A percentile compares a stretch with the other conserved stretches of the same genome.
These are phyloP conservation scores for Endotricha flammealis DNA, from an alignment of 2,888 invertebrate genomes.

Conservation along the genomic window DNA sequence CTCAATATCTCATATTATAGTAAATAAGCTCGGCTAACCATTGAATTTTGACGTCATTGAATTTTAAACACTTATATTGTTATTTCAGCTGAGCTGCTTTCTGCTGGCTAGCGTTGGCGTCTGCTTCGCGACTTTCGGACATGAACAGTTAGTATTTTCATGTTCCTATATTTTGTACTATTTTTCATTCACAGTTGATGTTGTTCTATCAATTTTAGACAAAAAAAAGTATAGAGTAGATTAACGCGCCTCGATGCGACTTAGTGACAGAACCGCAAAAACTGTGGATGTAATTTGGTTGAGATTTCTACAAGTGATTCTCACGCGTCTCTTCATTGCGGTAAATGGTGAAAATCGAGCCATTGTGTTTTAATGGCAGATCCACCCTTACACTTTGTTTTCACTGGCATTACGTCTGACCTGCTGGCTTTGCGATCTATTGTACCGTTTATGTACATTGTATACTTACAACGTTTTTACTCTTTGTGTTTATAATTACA, in stretches of 20 bases:
- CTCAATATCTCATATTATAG: too few species aligned
- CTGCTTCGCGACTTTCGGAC: slow-evolving; percentile 72
- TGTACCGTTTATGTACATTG: slow-evolving; percentile 23
- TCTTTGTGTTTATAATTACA: slow-evolving; percentile 20
- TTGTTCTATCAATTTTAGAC: too few species aligned
- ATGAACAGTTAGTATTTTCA: slow-evolving; percentile 70
- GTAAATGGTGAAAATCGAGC: slow-evolving; percentile 66
- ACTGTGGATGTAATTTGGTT: slow-evolving; percentile 54
- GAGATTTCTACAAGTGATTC: slow-evolving; percentile 64
- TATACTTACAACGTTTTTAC: slow-evolving; percentile 18
- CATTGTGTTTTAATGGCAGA: slow-evolving; percentile 54
- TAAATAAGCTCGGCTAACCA: too few species aligned
- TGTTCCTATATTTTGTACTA: slow-evolving; percentile 31
- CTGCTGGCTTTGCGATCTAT: slow-evolving; percentile 50
- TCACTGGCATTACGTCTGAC: slow-evolving; percentile 45
- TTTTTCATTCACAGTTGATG: slow-evolving; percentile 21
- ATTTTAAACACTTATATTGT: slow-evolving; percentile 30
- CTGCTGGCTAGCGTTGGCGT: slow-evolving; percentile 66
- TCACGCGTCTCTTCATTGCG: slow-evolving; percentile 62
- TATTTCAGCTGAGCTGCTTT: slow-evolving; percentile 68
- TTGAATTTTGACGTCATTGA: too few species aligned
- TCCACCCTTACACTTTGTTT: slow-evolving; percentile 46
- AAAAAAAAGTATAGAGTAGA: too few species aligned
- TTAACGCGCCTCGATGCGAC: slow-evolving; percentile 30
- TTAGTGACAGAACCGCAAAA: slow-evolving; percentile 47